Evolutionary conservation across 2,113 vertebrate species (phyloP), one percentile per base, ranked within the genome.

Genomic region (Sapajus apella): DNA sequence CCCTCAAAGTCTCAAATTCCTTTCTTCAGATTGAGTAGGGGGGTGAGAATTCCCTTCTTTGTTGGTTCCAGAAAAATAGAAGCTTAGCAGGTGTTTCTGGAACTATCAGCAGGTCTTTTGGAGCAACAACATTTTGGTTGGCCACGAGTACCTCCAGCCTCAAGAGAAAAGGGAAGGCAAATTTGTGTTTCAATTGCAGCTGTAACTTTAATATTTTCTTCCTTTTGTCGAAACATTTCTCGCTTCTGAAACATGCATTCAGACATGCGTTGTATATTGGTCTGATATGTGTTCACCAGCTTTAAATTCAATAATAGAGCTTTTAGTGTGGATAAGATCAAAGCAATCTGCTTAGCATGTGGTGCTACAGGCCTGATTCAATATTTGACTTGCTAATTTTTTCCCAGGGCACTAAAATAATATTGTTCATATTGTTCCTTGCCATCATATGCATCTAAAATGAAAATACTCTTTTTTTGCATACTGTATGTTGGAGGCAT

Each of bases 351-450:
- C 97, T 98, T 99, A 98, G 99, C 98, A 98, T 99, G 98, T 98
- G 98, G 98, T 98, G 98, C 99, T 98, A 97, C 97, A 98, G 98
- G 99, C 98, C 98, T 98, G 98, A 98, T 98, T 99, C 98, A 98
- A 98, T 99, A 99, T 99, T 99, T 99, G 99, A 99, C 99, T 99
- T 99, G 99, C 99, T 99, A 99, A 99, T 99, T 99, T 99, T 98
- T 99, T 98, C 99, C 98, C 99, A 99, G 98, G 98, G 98, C 98
- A 98, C 98, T 97, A 98, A 98, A 99, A 99, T 98, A 98, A 99
- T 99, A 98, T 98, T 98, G 98, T 97, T 98, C 97, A 95, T 98
- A 98, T 99, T 99, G 99, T 99, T 99, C 97, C 97, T 98, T 66
- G n/a, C 97, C 90, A 92, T 97, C 98, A 50, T 97, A 85, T 95